Conservation (phyloP, 2,888 invertebrate species). For the Polylopha cassiicola region DNA sequence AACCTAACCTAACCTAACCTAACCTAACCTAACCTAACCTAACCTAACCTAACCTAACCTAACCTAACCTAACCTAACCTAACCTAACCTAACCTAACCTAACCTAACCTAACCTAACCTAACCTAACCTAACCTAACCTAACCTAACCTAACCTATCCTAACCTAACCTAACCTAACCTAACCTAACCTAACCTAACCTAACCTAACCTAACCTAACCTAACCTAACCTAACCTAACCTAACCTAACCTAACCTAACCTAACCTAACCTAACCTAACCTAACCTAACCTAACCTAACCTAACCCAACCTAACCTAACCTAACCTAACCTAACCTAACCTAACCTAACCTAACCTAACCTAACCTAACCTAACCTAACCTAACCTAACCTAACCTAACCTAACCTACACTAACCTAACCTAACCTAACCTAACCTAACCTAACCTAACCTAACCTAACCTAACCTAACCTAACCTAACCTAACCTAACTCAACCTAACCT, state of each 20-base stretch:
- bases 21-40: constrained; percentile 3
- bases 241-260: constrained; percentile 10
- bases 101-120: constrained; percentile 21
- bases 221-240: constrained; percentile 10
- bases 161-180: constrained; percentile 10
- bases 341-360: constrained; percentile 8
- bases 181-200: constrained; percentile 10
- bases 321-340: constrained; percentile 10
- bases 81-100: constrained; percentile 19
- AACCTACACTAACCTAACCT: too few relatives aligned
- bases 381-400: constrained; percentile 3
- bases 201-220: constrained; percentile 10
- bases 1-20: constrained; percentile 4
- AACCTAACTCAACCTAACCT: constrained; percentile 1
- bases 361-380: constrained; percentile 3
- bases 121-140: constrained; percentile 20
- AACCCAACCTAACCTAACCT: constrained; percentile 10
- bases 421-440: too few relatives aligned
- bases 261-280: constrained; percentile 10
- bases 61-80: constrained; percentile 3
- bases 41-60: constrained; percentile 3
- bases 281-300: constrained; percentile 10
- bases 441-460: constrained; percentile 3
- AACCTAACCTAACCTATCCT: constrained; percentile 18
- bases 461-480: constrained; percentile 3